These are phyloP conservation scores for Volucella inanis DNA, from an alignment of 2,888 invertebrate species.

Conservation along the genomic window DNA sequence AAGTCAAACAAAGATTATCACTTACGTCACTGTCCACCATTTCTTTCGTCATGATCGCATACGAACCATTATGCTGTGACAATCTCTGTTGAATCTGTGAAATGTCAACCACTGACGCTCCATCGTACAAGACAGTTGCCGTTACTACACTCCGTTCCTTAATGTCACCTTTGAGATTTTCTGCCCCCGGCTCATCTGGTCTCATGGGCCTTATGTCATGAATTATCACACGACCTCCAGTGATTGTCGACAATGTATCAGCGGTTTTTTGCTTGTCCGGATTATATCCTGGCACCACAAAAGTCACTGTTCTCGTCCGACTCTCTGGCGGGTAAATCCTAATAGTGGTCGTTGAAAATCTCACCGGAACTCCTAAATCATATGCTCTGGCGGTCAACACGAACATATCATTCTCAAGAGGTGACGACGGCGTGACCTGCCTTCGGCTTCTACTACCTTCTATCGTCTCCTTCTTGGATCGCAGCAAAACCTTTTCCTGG, in stretches of 20 bases:
- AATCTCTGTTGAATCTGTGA: constrained; percentile 88
- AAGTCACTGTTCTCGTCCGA: constrained; percentile 90
- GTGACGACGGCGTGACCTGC: constrained; percentile 67
- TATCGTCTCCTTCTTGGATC: constrained; percentile 80
- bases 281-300: constrained; percentile 91
- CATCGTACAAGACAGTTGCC: constrained; percentile 88
- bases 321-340: constrained; percentile 91
- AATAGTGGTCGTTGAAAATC: constrained; percentile 88
- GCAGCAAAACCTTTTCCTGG: constrained; percentile 82
- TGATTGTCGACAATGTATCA: constrained; percentile 89
- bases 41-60: constrained; percentile 80
- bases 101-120: constrained; percentile 88
- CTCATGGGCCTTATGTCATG: constrained; percentile 89
- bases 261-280: constrained; percentile 89
- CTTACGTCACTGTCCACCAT: constrained; percentile 80
- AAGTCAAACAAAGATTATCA: constrained; percentile 19
- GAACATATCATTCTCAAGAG: constrained; percentile 82
- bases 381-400: constrained; percentile 91
- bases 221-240: constrained; percentile 91
- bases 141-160: constrained; percentile 89
- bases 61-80: constrained; percentile 82
- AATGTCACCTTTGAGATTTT: constrained; percentile 84
- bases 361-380: constrained; percentile 92
- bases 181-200: constrained; percentile 84
- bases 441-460: constrained; percentile 78